Evolutionary conservation across 1,140 invertebrate genomes (phyloP).

Genomic region (Drosophila gunungcola): DNA sequence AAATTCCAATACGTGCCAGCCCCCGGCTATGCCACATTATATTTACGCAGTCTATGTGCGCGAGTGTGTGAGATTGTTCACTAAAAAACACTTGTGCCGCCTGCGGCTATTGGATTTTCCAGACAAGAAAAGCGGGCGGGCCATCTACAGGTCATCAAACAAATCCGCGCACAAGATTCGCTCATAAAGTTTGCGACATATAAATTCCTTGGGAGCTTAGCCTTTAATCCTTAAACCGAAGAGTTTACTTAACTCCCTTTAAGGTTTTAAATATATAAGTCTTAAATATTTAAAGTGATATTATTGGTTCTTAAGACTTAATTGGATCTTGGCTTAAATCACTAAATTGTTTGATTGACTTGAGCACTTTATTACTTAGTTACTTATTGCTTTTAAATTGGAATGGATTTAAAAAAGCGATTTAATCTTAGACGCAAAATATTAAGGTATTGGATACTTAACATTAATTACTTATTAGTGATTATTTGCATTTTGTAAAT

Average conservation of each 20-base stretch:
- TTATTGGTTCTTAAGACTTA: too few species aligned
- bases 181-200: not conserved
- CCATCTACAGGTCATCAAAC: constrained; percentile 45
- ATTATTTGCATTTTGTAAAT: too few species aligned
- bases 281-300: too few species aligned
- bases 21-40: constrained; percentile 39
- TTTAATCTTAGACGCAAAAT: too few species aligned
- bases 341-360: too few species aligned
- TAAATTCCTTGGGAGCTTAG: not conserved
- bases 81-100: constrained; percentile 62
- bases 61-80: constrained; percentile 36
- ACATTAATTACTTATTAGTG: too few species aligned
- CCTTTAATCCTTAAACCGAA: not conserved
- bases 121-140: constrained; percentile 14
- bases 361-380: too few species aligned
- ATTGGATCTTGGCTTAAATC: too few species aligned
- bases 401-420: too few species aligned
- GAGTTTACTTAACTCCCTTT: not conserved
- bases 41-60: constrained; percentile 28
- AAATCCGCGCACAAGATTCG: constrained; percentile 17
- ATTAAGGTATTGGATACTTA: too few species aligned
- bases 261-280: too few species aligned
- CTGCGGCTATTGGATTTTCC: constrained; percentile 49
- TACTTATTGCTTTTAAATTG: too few species aligned
- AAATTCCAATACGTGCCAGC: constrained; percentile 48